Percentiles rank a stretch among this genome's conserved stretches.
Evolutionary conservation across 2,113 vertebrate genomes (phyloP).

Genomic region (Suricata suricatta): DNA sequence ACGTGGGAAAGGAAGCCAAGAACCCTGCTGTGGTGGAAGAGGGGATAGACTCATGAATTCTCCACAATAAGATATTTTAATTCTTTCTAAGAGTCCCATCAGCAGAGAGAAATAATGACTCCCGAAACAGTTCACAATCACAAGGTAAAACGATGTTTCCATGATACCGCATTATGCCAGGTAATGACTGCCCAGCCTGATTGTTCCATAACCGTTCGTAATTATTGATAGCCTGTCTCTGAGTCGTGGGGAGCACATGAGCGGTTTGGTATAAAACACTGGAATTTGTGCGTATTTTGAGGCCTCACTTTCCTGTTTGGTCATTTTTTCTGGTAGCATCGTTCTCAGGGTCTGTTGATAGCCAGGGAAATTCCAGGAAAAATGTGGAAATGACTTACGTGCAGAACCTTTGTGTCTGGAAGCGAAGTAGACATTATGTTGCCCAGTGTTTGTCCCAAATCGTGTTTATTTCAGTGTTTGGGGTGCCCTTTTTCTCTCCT

Average conservation of each 20-base stretch:
- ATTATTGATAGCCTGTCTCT: conserved; percentile 13
- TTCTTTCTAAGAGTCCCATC: conserved; percentile 68
- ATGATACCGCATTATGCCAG: conserved; percentile 70
- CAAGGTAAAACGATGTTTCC: conserved; percentile 76
- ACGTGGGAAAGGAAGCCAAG: conserved; percentile 91
- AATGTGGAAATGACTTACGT: conserved; percentile 52
- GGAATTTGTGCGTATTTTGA: not conserved
- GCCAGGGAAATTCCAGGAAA: conserved; percentile 66
- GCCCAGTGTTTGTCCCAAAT: conserved; percentile 13
- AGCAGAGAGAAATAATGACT: conserved; percentile 80
- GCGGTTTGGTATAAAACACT: not conserved
- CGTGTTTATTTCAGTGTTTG: conserved; percentile 33
- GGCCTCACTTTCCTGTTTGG: conserved; percentile 37
- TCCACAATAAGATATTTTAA: conserved; percentile 73
- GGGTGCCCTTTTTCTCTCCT: not conserved
- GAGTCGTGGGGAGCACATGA: conserved; percentile 4
- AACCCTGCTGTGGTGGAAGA: conserved; percentile 91
- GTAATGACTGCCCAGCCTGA: conserved; percentile 71
- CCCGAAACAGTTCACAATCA: conserved; percentile 78
- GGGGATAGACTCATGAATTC: conserved; percentile 80
- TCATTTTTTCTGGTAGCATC: conserved; percentile 52
- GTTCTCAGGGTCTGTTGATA: not conserved
- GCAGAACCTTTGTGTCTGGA: conserved; percentile 27
- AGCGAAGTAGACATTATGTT: conserved; percentile 32
- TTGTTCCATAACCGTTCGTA: conserved; percentile 56